Conservation (phyloP, 2,113 vertebrate species). For the Panurus biarmicus region DNA sequence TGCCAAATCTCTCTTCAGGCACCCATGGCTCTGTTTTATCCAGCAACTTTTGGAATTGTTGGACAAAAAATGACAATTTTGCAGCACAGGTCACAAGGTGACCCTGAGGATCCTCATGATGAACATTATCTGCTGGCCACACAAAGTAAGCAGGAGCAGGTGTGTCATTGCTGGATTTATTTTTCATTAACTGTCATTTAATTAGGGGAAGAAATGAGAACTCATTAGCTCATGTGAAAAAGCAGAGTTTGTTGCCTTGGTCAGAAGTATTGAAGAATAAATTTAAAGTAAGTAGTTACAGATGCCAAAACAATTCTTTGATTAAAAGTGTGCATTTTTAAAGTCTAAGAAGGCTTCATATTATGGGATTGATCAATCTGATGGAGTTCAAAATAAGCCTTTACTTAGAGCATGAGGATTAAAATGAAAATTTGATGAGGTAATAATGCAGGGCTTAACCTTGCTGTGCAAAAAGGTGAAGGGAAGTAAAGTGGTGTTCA, state of each 20-base stretch:
- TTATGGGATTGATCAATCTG: background rate
- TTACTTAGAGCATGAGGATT: background rate
- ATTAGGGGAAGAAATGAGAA: background rate
- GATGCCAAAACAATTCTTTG: background rate
- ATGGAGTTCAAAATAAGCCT: background rate
- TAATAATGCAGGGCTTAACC: background rate
- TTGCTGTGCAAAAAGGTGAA: background rate
- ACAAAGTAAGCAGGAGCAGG: constrained; percentile 98
- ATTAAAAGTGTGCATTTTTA: background rate
- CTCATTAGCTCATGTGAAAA: background rate
- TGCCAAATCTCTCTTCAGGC: constrained; percentile 70
- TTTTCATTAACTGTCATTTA: background rate
- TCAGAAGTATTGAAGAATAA: background rate
- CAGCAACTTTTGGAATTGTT: constrained; percentile 92
- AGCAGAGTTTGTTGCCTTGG: background rate
- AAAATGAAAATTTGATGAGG: background rate
- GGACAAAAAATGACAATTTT: constrained; percentile 96
- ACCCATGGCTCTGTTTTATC: constrained; percentile 96
- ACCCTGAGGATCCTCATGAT: constrained; percentile 93
- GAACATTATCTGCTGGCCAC: constrained; percentile 94
- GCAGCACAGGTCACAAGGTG: constrained; percentile 90
- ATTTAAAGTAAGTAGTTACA: background rate
- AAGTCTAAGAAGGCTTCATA: background rate
- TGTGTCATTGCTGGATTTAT: constrained; percentile 30
- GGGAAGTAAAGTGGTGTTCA: background rate